Percentiles rank a stretch among this genome's conserved stretches.
Conservation (phyloP, 1,140 invertebrate species). For the Meloidogyne exigua region DNA sequence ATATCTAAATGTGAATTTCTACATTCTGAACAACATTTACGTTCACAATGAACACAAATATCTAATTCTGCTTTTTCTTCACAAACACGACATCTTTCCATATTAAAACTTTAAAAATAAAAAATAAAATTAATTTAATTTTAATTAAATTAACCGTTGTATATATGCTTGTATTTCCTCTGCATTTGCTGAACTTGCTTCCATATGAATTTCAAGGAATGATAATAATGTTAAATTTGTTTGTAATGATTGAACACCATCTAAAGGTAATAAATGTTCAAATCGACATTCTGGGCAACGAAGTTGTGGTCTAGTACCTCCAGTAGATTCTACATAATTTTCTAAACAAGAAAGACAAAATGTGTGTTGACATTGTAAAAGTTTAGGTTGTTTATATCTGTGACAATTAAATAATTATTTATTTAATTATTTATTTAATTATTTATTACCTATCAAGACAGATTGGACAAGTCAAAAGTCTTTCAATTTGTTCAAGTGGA, state of each 20-base stretch:
- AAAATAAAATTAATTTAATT: conserved; percentile 5
- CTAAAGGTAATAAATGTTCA: conserved; percentile 73
- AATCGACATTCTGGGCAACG: conserved; percentile 96
- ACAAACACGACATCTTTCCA: conserved; percentile 69
- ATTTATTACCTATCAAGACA: conserved; percentile 81
- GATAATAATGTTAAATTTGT: conserved; percentile 91
- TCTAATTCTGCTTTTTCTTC: conserved; percentile 88
- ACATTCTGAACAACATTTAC: conserved; percentile 70
- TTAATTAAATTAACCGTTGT: conserved; percentile 51
- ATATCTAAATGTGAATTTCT: conserved; percentile 84
- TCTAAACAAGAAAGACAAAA: conserved; percentile 98
- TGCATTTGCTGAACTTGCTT: conserved; percentile 84
- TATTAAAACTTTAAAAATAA: conserved; percentile 54
- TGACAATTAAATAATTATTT: neutral
- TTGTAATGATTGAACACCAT: conserved; percentile 86
- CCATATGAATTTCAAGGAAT: conserved; percentile 89
- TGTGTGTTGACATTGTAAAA: conserved; percentile 97
- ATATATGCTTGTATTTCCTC: conserved; percentile 65
- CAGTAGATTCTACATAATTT: conserved; percentile 79
- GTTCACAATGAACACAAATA: conserved; percentile 87
- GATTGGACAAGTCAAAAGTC: conserved; percentile 93
- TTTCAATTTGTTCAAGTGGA: conserved; percentile 77
- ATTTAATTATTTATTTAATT: neutral
- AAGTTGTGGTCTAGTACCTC: conserved; percentile 83
- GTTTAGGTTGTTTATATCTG: conserved; percentile 79